Base-by-base conservation (phyloP, 2,797 vertebrate species). In the Nyctibius grandis region DNA sequence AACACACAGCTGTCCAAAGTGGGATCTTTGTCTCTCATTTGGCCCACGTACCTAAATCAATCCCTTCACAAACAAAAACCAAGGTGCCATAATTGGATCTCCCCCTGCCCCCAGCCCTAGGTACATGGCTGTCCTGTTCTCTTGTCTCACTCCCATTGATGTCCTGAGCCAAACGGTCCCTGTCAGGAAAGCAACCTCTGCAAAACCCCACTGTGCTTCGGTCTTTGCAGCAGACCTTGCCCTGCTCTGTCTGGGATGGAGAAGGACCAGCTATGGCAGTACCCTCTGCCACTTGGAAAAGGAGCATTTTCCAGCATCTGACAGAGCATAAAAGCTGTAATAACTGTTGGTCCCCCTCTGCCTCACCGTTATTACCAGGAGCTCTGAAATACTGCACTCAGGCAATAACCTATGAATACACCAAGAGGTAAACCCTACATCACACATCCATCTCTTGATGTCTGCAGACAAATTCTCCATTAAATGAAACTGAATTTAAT, bases 41-140 rank as follows among this genome's bases (percentile, higher is more conserved):
- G 23, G 14, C 9, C 48, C 33, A 7, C 0, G 14, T 6, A 3
- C 5, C 1, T 22, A 40, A 75, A 44, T 15, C 16, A 11, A 0
- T 3, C 9, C 36, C 5, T 15, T 18, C 16, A 7, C 15, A 33
- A 87, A 40, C 0, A 1, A 42, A 50, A 36, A 15, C 3, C 13
- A 5, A 38, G 23, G 10, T 26, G 17, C 11, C 5, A 16, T 13
- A 28, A 36, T 1, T 34, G 29, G 29, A 26, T 33, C 6, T 64
- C 42, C 21, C 8, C 12, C 15, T 17, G 29, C 14, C 29, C 57
- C 53, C 57, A 34, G 33, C 29, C 11, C 9, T 23, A 53, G 15
- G 12, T 4, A 10, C 36, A 31, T 3, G 3, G 5, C 25, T 74
- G 20, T 44, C 26, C 29, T 45, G 22, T 16, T 28, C 15, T 26